phyloP scores from a whole-genome alignment of 2,888 invertebrate genomes.

The Parnassius apollo region DNA sequence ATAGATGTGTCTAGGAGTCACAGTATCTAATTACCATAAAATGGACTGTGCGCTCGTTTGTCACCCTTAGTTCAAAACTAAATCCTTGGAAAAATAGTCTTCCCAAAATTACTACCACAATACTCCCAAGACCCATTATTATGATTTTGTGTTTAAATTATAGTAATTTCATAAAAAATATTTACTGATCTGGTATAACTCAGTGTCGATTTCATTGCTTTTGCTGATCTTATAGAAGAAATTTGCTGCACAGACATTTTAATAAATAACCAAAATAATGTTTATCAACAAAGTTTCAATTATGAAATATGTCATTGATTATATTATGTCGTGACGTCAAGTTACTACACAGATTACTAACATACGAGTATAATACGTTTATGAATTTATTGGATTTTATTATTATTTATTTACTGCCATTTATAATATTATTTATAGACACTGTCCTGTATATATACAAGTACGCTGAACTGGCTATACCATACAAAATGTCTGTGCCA shows the following conservation, averaged over 20 bases:
- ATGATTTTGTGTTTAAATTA: neutral
- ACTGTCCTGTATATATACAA: no score
- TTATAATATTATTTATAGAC: constrained; percentile 6
- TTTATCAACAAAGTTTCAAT: neutral
- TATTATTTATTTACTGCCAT: constrained; percentile 14
- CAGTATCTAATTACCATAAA: no score
- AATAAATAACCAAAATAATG: constrained; percentile 5
- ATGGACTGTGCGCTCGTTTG: no score
- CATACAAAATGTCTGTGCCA: no score
- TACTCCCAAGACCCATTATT: neutral
- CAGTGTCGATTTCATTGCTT: constrained; percentile 41
- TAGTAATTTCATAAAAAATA: neutral
- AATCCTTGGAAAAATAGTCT: no score
- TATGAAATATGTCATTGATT: no score
- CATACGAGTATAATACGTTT: constrained; percentile 4
- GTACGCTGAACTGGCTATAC: no score
- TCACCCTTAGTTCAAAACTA: no score
- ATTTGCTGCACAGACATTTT: constrained; percentile 22
- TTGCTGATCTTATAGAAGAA: constrained; percentile 30
- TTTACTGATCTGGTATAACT: constrained; percentile 45
- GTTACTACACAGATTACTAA: no score
- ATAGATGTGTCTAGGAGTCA: no score
- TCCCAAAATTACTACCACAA: no score
- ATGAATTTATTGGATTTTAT: constrained; percentile 12
- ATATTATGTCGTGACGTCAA: no score